These are phyloP conservation scores for Lithodes maja DNA, from an alignment of 2,888 invertebrate genomes.

Conservation along the genomic window DNA sequence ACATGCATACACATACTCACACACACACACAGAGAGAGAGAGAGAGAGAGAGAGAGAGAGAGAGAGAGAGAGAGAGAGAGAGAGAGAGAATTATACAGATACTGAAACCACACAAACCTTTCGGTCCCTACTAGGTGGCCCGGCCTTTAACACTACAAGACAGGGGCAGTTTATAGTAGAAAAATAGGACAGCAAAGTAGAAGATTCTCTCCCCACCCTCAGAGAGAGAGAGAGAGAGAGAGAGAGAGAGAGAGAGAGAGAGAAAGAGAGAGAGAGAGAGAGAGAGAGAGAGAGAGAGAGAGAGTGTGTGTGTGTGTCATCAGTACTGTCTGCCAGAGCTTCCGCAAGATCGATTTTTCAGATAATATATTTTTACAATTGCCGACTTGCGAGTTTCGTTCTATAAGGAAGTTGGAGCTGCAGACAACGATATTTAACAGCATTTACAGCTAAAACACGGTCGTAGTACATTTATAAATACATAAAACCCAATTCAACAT, in stretches of 20 bases:
- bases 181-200: background rate
- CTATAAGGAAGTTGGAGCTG: no score
- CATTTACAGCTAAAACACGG: no score
- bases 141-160: no score
- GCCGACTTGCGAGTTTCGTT: no score
- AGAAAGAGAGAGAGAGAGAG: background rate
- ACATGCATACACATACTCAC: no score
- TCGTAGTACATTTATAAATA: no score
- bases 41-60: background rate
- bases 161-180: no score
- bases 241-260: background rate
- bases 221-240: background rate
- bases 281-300: background rate
- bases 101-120: background rate
- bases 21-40: background rate
- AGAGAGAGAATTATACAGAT: background rate
- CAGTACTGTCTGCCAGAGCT: no score
- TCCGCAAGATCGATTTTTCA: background rate
- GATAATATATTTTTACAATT: background rate
- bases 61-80: background rate
- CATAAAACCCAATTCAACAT: no score
- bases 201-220: background rate
- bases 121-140: no score
- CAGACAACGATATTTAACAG: no score
- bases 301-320: background rate